Conservation (phyloP, 2,797 vertebrate species). For the Sandelia bainsii region DNA sequence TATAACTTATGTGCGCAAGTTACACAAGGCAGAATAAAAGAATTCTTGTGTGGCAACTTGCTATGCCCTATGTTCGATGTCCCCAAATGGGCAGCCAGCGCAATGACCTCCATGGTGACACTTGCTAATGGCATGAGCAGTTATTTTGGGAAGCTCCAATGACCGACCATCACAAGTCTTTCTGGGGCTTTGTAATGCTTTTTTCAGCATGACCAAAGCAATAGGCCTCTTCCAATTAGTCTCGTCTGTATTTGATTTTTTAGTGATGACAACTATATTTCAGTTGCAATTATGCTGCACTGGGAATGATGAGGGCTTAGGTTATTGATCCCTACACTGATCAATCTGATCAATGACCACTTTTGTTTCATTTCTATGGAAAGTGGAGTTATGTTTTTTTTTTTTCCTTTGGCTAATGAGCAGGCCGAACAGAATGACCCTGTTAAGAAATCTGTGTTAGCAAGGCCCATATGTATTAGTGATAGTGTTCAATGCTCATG, state of each 20-base stretch:
- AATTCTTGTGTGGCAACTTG: conserved; percentile 56
- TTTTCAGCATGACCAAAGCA: conserved; percentile 73
- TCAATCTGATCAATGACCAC: conserved; percentile 85
- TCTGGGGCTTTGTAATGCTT: conserved; percentile 70
- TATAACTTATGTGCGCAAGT: conserved; percentile 59
- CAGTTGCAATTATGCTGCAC: conserved; percentile 84
- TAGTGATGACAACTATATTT: conserved; percentile 85
- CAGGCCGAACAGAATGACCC: conserved; percentile 62
- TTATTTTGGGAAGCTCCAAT: conserved; percentile 79
- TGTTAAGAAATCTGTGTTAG: conserved; percentile 62
- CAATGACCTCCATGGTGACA: conserved; percentile 79
- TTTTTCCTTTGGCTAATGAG: conserved; percentile 78
- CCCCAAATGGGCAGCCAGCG: conserved; percentile 72
- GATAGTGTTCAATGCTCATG: conserved; percentile 55
- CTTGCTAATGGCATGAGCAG: conserved; percentile 78
- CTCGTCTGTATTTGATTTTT: conserved; percentile 82
- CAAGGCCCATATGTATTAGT: conserved; percentile 55
- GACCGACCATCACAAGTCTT: conserved; percentile 70
- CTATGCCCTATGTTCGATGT: conserved; percentile 71
- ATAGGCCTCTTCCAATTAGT: conserved; percentile 83
- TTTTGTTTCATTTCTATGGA: conserved; percentile 85
- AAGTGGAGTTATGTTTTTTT: conserved; percentile 75
- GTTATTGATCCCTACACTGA: conserved; percentile 86
- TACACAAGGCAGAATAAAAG: conserved; percentile 61
- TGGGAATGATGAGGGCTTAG: conserved; percentile 88